Percentiles rank a stretch among this genome's conserved stretches.
phyloP scores from a whole-genome alignment of 2,888 invertebrate species.

The Aromia moschata region DNA sequence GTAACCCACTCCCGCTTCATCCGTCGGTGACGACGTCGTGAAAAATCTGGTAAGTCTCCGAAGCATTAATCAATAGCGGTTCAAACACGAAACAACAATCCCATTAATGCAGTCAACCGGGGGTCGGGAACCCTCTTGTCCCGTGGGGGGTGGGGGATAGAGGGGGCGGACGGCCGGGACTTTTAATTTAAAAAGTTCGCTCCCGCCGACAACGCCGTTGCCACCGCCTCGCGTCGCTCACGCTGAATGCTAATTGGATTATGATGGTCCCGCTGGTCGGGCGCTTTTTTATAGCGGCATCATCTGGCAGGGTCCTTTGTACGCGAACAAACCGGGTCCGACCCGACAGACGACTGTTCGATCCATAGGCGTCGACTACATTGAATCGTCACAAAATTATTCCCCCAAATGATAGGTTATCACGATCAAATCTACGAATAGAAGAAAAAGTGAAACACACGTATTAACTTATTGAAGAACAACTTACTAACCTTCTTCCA shows the following conservation, averaged over 20 bases:
- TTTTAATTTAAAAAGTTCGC: constrained; percentile 60
- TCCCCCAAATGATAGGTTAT: no score
- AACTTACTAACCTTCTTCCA: no score
- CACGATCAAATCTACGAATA: no score
- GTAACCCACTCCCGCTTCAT: constrained; percentile 10
- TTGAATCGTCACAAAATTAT: no score
- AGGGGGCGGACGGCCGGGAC: constrained; percentile 42
- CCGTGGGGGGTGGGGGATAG: no score
- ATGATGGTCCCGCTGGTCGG: constrained; percentile 57
- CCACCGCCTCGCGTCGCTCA: constrained; percentile 51
- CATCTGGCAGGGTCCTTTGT: constrained; percentile 53
- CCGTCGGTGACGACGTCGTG: constrained; percentile 19
- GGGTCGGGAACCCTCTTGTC: constrained; percentile 19
- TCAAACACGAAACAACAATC: constrained; percentile 55
- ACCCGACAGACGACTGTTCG: no score
- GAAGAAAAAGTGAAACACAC: no score
- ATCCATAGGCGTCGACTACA: no score
- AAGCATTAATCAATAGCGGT: constrained; percentile 45
- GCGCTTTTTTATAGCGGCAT: constrained; percentile 57
- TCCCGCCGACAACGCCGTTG: constrained; percentile 46
- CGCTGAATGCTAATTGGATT: constrained; percentile 61
- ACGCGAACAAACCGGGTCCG: constrained; percentile 44
- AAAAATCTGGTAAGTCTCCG: constrained; percentile 32
- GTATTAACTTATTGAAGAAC: no score
- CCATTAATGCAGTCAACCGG: constrained; percentile 51